A percentile compares a stretch with the other conserved stretches of the same genome.
Evolutionary conservation across 1,140 invertebrate genomes (phyloP).

Genomic region (Pogonomyrmex californicus): DNA sequence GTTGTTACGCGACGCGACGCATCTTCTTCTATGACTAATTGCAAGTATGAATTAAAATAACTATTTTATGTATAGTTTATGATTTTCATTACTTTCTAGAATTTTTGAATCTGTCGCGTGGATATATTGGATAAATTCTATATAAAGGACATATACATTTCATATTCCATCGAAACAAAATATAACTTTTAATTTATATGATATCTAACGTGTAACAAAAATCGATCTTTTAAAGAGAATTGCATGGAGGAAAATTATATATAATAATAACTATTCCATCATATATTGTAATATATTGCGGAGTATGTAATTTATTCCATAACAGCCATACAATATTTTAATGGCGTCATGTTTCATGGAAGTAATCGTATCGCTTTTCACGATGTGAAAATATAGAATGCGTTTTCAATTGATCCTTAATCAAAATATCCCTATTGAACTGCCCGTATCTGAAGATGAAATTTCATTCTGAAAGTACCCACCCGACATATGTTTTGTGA

Average conservation of each 20-base stretch:
- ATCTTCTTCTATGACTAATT: background rate
- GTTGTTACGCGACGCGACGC: constrained; percentile 46
- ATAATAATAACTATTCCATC: background rate
- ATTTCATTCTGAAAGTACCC: background rate
- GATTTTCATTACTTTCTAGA: constrained; percentile 4
- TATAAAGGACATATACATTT: background rate
- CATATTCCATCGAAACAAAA: background rate
- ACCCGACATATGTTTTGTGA: background rate
- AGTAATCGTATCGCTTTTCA: background rate
- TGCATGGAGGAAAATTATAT: background rate
- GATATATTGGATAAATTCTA: background rate
- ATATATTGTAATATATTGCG: no score
- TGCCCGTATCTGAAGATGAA: background rate
- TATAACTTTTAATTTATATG: background rate
- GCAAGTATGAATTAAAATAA: constrained; percentile 20
- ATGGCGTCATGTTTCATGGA: background rate
- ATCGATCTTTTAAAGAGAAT: background rate
- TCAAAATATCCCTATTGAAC: background rate
- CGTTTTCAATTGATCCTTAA: background rate
- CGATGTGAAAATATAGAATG: background rate
- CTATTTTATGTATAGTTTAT: background rate
- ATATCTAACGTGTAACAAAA: background rate
- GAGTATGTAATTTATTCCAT: no score
- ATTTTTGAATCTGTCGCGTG: background rate
- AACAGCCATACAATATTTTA: background rate